phyloP scores from a whole-genome alignment of 2,888 invertebrate genomes.

The Athalia cordata region DNA sequence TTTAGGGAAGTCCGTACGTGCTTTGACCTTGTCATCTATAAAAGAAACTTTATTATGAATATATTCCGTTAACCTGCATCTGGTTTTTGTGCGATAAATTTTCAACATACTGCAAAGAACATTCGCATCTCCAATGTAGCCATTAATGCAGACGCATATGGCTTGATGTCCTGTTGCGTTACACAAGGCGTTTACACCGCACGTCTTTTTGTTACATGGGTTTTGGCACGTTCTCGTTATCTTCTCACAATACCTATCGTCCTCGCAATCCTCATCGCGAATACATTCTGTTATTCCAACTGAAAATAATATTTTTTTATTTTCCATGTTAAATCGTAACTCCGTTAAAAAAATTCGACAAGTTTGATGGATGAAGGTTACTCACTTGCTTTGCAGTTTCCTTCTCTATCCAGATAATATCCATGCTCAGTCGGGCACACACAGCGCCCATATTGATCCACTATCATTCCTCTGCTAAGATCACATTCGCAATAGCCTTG shows the following conservation, averaged over 20 bases:
- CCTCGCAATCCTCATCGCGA: slow-evolving; percentile 84
- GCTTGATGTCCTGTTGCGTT: slow-evolving; percentile 86
- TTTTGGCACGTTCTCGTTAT: slow-evolving; percentile 84
- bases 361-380: slow-evolving; percentile 54
- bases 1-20: slow-evolving; percentile 87
- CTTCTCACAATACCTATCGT: slow-evolving; percentile 84
- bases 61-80: background rate
- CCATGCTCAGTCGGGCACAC: slow-evolving; percentile 83
- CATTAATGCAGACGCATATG: slow-evolving; percentile 85
- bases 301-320: slow-evolving; percentile 48
- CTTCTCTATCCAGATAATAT: slow-evolving; percentile 78
- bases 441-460: slow-evolving; percentile 86
- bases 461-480: slow-evolving; percentile 84
- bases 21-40: slow-evolving; percentile 71
- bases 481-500: slow-evolving; percentile 90
- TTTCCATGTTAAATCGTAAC: background rate
- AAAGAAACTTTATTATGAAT: slow-evolving; percentile 46
- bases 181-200: slow-evolving; percentile 86
- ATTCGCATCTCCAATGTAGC: slow-evolving; percentile 86
- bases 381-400: slow-evolving; percentile 77
- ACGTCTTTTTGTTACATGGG: slow-evolving; percentile 85
- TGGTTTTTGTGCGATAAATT: no score
- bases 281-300: slow-evolving; percentile 77
- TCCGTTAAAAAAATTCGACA: background rate
- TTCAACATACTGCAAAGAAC: slow-evolving; percentile 80